Conservation (phyloP, 1,140 invertebrate species). For the Drosophila tristis region DNA sequence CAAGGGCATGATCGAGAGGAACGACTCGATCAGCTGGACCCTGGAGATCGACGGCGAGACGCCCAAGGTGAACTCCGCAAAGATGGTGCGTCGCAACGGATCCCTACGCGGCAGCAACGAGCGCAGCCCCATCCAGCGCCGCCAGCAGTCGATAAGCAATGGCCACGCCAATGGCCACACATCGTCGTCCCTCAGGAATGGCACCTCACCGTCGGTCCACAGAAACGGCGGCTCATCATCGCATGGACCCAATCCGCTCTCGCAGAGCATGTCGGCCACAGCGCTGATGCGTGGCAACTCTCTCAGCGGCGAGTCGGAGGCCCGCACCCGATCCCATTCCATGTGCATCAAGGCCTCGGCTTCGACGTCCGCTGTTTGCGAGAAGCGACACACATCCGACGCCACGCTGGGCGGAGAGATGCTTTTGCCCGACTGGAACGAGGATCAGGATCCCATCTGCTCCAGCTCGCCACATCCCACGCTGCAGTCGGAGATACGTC, state of each 20-base stretch:
- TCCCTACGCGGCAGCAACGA: constrained; percentile 85
- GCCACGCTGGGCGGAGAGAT: constrained; percentile 13
- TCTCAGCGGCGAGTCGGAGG: constrained; percentile 31
- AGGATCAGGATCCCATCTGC: constrained; percentile 25
- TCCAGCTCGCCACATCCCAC: constrained; percentile 66
- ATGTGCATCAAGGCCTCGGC: constrained; percentile 55
- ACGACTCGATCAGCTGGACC: constrained; percentile 93
- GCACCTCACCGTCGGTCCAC: background rate
- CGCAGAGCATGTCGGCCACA: constrained; percentile 86
- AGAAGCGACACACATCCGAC: constrained; percentile 1
- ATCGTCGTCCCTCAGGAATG: constrained; percentile 4
- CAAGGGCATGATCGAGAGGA: constrained; percentile 92
- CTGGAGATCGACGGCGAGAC: constrained; percentile 90
- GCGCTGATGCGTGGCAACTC: constrained; percentile 73
- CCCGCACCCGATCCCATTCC: constrained; percentile 75
- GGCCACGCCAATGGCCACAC: constrained; percentile 43
- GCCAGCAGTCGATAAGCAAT: constrained; percentile 79
- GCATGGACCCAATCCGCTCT: constrained; percentile 83
- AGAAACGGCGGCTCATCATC: constrained; percentile 39
- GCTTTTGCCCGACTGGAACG: constrained; percentile 46
- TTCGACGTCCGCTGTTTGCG: constrained; percentile 11
- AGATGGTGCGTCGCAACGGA: constrained; percentile 86
- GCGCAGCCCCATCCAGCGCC: constrained; percentile 78
- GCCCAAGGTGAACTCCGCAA: constrained; percentile 87
- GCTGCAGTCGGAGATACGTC: constrained; percentile 31